Conservation (phyloP, 2,888 invertebrate species). For the Drosophila neotestacea region DNA sequence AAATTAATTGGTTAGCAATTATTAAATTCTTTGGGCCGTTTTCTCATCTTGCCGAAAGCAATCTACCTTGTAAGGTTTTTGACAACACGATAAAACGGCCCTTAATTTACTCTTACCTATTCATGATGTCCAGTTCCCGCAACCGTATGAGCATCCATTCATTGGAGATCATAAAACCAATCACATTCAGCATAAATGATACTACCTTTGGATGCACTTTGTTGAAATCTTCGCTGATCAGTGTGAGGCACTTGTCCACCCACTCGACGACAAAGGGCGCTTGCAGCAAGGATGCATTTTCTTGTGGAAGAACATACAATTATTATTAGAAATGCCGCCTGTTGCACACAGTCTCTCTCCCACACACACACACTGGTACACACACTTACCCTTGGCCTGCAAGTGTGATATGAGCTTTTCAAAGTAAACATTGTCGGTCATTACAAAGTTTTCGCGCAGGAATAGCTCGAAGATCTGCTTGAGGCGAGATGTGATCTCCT, state of each 20-base stretch:
- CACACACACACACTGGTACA: background rate
- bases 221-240: slow-evolving; percentile 82
- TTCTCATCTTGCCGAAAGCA: too few relatives aligned
- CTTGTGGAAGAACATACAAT: slow-evolving; percentile 59
- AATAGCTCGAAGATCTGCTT: slow-evolving; percentile 79
- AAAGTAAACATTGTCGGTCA: slow-evolving; percentile 87
- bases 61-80: too few relatives aligned
- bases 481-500: slow-evolving; percentile 71
- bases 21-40: background rate
- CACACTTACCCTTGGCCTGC: slow-evolving; percentile 85
- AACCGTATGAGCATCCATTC: slow-evolving; percentile 88
- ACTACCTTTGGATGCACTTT: slow-evolving; percentile 85
- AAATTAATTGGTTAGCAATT: background rate
- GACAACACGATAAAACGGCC: too few relatives aligned
- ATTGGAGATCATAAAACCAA: slow-evolving; percentile 87
- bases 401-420: slow-evolving; percentile 88
- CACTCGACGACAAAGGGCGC: slow-evolving; percentile 85
- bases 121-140: slow-evolving; percentile 83
- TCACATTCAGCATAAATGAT: slow-evolving; percentile 89
- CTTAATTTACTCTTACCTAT: slow-evolving; percentile 64
- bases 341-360: slow-evolving; percentile 30
- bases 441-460: slow-evolving; percentile 75
- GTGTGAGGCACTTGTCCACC: slow-evolving; percentile 84
- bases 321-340: slow-evolving; percentile 35
- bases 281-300: slow-evolving; percentile 82